Conservation (phyloP, 1,140 invertebrate species). For the Papilio helenus region DNA sequence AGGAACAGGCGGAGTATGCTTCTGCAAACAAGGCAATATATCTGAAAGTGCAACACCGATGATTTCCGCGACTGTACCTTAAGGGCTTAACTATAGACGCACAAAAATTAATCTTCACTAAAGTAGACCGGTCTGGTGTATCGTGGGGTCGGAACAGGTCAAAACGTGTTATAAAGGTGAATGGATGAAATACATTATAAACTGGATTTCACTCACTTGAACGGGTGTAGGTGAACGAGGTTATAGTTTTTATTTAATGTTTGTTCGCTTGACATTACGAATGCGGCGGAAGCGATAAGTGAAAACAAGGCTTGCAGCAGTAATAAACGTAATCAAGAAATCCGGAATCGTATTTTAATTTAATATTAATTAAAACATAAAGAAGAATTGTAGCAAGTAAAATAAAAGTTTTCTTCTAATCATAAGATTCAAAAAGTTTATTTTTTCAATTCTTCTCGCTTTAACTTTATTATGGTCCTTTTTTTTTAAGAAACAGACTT, state of each 20-base stretch:
- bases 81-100: neutral
- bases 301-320: neutral
- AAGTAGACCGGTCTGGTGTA: neutral
- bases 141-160: constrained; percentile 14
- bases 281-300: neutral
- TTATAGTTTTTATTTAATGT: neutral
- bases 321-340: neutral
- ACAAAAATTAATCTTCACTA: neutral
- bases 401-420: neutral
- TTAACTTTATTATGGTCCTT: neutral
- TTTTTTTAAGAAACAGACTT: neutral
- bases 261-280: neutral
- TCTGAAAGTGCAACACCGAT: no score
- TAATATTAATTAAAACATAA: neutral
- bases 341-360: neutral
- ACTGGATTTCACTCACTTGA: constrained; percentile 21
- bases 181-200: constrained; percentile 19
- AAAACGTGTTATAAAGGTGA: constrained; percentile 15
- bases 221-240: constrained; percentile 24
- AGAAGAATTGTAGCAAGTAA: no score
- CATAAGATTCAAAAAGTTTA: no score
- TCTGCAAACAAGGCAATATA: no score
- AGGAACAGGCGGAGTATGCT: no score
- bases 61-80: no score
- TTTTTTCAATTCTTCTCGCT: neutral